These are phyloP conservation scores for Adrianichthys oophorus DNA, from an alignment of 2,797 vertebrate genomes.

Conservation along the genomic window DNA sequence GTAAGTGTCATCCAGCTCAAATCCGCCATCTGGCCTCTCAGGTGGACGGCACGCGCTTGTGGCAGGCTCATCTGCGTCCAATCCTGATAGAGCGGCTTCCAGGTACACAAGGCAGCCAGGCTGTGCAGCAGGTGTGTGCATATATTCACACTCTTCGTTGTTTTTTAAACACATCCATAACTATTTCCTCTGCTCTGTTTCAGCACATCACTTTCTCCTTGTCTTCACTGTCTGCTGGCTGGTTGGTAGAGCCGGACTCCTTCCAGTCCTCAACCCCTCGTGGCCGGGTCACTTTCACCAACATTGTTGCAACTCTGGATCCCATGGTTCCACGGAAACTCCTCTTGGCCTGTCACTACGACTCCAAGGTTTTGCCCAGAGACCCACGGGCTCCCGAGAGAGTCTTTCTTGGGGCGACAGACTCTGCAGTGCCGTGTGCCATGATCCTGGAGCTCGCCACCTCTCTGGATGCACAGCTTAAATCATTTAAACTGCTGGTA, in stretches of 20 bases:
- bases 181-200: conserved; percentile 14
- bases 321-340: conserved; percentile 78
- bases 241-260: conserved; percentile 84
- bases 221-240: conserved; percentile 76
- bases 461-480: conserved; percentile 80
- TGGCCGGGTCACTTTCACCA: conserved; percentile 83
- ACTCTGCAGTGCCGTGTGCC: conserved; percentile 91
- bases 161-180: neutral
- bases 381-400: conserved; percentile 58
- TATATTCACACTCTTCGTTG: conserved; percentile 1
- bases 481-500: conserved; percentile 79
- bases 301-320: conserved; percentile 85
- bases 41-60: conserved; percentile 80
- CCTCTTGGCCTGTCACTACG: conserved; percentile 88
- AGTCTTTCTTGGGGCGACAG: conserved; percentile 87
- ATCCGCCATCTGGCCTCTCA: conserved; percentile 78
- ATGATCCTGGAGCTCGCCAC: conserved; percentile 87
- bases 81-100: conserved; percentile 85
- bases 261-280: conserved; percentile 82
- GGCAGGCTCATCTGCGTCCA: conserved; percentile 81
- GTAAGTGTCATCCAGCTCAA: conserved; percentile 73
- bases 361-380: conserved; percentile 84
- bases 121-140: conserved; percentile 81
- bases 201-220: conserved; percentile 84
- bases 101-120: conserved; percentile 80